Conservation (phyloP, 2,797 vertebrate genomes). For the Rhabdophis nuchalis region DNA sequence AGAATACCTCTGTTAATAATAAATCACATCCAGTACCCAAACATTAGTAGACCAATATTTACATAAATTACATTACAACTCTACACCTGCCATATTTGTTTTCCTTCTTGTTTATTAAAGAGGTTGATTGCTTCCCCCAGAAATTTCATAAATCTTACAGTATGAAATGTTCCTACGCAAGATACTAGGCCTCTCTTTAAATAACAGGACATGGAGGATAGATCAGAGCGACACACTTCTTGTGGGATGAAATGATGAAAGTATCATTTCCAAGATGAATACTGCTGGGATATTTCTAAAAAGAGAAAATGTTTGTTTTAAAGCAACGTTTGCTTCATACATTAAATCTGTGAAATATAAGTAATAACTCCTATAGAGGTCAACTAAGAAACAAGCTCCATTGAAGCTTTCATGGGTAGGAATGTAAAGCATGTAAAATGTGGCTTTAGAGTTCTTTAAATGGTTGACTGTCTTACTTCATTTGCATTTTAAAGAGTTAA, state of each 20-base stretch:
- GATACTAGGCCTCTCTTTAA: neutral
- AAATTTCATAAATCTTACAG: neutral
- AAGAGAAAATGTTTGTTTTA: neutral
- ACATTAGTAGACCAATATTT: neutral
- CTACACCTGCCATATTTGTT: neutral
- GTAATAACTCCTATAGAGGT: neutral
- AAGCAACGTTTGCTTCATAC: neutral
- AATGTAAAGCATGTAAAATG: neutral
- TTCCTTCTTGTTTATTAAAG: neutral
- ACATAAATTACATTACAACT: neutral
- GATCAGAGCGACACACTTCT: neutral
- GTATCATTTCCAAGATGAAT: neutral
- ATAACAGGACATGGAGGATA: neutral
- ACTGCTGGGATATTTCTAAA: neutral
- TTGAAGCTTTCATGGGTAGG: neutral
- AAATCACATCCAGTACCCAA: neutral
- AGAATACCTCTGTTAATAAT: fast-evolving
- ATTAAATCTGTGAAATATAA: neutral
- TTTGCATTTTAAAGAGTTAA: neutral
- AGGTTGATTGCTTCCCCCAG: neutral
- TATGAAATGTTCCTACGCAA: neutral
- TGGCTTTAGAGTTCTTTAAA: neutral
- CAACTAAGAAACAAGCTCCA: neutral
- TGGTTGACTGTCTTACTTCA: neutral
- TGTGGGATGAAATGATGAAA: neutral